Conservation (phyloP, 2,113 vertebrate genomes). For the Anas platyrhynchos region DNA sequence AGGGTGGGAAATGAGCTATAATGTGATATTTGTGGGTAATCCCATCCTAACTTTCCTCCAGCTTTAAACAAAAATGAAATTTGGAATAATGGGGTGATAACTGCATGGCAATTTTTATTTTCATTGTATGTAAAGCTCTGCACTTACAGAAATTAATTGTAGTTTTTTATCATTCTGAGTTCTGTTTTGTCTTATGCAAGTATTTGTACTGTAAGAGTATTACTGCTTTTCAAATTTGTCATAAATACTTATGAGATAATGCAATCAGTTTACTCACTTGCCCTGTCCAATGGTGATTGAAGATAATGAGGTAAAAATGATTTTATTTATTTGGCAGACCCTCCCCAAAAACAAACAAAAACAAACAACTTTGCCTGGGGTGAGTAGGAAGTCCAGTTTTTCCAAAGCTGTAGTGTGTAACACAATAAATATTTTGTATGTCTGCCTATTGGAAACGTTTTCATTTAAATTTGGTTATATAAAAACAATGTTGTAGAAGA, state of each 20-base stretch:
- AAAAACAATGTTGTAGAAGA: constrained; percentile 42
- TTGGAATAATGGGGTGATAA: background rate
- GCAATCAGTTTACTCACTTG: constrained; percentile 68
- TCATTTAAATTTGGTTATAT: constrained; percentile 58
- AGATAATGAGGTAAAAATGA: constrained; percentile 74
- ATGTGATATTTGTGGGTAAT: background rate
- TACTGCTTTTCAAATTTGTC: constrained; percentile 56
- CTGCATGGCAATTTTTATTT: constrained; percentile 6
- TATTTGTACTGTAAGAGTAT: constrained; percentile 60
- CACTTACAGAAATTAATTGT: constrained; percentile 1
- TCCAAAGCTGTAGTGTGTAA: constrained; percentile 71
- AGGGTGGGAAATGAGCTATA: background rate
- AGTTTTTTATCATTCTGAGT: constrained; percentile 1
- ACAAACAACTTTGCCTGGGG: constrained; percentile 72
- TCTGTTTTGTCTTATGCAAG: constrained; percentile 40
- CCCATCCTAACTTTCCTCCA: background rate
- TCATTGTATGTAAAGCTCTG: constrained; percentile 11
- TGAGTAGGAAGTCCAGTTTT: constrained; percentile 73
- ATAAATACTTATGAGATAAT: constrained; percentile 58
- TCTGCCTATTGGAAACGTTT: constrained; percentile 66
- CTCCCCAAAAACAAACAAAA: constrained; percentile 72
- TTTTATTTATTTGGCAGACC: constrained; percentile 75
- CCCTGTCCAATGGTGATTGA: constrained; percentile 68
- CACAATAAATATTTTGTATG: constrained; percentile 68
- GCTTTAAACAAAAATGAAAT: background rate